Evolutionary conservation across 2,797 vertebrate species (phyloP), one percentile per base, ranked within the genome.

Genomic region (Australoheros facetus): DNA sequence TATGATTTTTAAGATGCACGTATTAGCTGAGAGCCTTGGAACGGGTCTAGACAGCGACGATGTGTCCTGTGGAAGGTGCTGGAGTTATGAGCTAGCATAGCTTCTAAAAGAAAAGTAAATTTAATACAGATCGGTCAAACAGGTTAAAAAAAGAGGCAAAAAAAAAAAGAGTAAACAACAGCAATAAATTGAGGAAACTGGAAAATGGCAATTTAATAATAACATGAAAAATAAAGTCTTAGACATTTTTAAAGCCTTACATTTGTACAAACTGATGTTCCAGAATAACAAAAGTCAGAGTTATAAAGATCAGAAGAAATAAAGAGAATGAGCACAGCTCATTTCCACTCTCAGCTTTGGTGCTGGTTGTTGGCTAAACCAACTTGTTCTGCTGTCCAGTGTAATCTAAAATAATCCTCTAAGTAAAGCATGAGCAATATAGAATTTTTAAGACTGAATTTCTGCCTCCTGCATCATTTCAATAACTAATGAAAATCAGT

Each of bases 331-430:
- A 48, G 16, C 62, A 48, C 39, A 48, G 21, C 0, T 1, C 39
- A 51, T 48, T 66, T 53, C 23, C 60, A 64, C 42, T 26, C 42
- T 45, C 39, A 26, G 39, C 14, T 10, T 17, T 26, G 1, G 5
- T 64, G 21, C 39, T 48, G 23, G 45, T 48, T 1, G 28, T 0
- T 26, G 9, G 62, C 0, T 26, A 45, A 66, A 16, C 16, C 8
- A 28, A 28, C 21, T 48, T 48, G 37, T 0, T 11, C 21, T 45
- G 60, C 4, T 17, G 4, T 64, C 37, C 0, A 0, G 9, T 45
- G 60, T 64, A 42, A 64, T 11, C 37, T 23, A 28, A 16, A 45
- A 11, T 19, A 4, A 64, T 64, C 60, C 39, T 64, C 60, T 42
- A 64, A 26, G n/a, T 13, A 62, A 2, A 42, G 37, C 13, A 11